Evolutionary conservation across 1,140 invertebrate genomes (phyloP).

Genomic region (Bactericera cockerelli): DNA sequence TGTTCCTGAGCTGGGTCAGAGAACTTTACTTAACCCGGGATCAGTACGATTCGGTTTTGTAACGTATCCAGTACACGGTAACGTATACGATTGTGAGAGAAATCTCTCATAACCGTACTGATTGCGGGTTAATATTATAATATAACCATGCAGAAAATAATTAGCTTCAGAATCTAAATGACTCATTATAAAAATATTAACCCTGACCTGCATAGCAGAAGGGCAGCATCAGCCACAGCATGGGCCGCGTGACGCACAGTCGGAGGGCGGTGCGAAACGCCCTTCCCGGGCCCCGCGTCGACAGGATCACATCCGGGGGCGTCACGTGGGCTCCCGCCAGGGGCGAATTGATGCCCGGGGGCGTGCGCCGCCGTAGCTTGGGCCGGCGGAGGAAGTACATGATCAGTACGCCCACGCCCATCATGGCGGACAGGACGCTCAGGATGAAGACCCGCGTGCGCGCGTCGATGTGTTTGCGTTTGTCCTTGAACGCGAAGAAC

Average conservation of each 20-base stretch:
- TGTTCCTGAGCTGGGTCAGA: no score
- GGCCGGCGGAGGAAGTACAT: background rate
- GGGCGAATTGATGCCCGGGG: no score
- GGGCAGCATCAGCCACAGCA: constrained; percentile 64
- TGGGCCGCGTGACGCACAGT: constrained; percentile 62
- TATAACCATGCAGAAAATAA: no score
- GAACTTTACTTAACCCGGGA: no score
- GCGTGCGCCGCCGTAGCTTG: background rate
- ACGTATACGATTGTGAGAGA: no score
- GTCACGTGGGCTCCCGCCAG: background rate
- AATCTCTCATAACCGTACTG: no score
- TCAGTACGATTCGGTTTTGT: no score
- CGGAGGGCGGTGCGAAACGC: background rate
- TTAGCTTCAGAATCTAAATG: no score
- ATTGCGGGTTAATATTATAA: no score
- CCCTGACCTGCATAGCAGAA: constrained; percentile 69
- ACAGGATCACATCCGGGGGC: background rate
- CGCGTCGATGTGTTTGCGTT: constrained; percentile 34
- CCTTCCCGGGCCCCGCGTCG: background rate
- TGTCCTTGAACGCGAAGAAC: constrained; percentile 71
- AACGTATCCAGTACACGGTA: no score
- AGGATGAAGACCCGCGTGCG: background rate
- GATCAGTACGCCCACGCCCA: background rate
- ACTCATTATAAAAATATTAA: no score
- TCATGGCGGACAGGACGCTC: background rate